phyloP scores from a whole-genome alignment of 2,888 invertebrate genomes.

The Galerucella nymphaeae region DNA sequence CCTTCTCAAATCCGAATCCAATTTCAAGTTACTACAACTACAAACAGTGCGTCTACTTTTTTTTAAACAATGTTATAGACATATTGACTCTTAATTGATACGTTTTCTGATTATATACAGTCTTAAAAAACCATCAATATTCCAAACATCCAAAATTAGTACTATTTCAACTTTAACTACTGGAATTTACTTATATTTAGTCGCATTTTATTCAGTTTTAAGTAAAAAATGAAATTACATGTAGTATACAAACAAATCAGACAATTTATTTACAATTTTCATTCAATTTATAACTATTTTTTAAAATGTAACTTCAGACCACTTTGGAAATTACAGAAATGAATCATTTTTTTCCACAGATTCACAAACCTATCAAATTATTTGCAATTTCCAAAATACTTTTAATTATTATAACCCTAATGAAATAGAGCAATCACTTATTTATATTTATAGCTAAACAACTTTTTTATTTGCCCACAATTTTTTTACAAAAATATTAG shows the following conservation, averaged over 20 bases:
- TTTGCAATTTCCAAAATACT: neutral
- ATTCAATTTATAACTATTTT: neutral
- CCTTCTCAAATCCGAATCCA: neutral
- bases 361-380: neutral
- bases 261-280: neutral
- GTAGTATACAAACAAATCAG: neutral
- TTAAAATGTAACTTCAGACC: neutral
- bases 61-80: neutral
- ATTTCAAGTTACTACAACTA: neutral
- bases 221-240: neutral
- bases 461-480: neutral
- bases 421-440: neutral
- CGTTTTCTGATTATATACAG: neutral
- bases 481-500: neutral
- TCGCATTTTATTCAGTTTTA: neutral
- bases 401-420: neutral
- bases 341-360: neutral
- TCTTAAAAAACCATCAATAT: neutral
- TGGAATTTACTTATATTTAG: constrained; percentile 7
- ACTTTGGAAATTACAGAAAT: neutral
- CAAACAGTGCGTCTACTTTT: neutral
- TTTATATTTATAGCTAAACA: neutral
- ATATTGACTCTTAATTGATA: constrained; percentile 2
- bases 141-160: constrained; percentile 1
- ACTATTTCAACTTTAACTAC: constrained; percentile 10